Conservation (phyloP, 2,888 invertebrate genomes). For the Drosophila mulleri region DNA sequence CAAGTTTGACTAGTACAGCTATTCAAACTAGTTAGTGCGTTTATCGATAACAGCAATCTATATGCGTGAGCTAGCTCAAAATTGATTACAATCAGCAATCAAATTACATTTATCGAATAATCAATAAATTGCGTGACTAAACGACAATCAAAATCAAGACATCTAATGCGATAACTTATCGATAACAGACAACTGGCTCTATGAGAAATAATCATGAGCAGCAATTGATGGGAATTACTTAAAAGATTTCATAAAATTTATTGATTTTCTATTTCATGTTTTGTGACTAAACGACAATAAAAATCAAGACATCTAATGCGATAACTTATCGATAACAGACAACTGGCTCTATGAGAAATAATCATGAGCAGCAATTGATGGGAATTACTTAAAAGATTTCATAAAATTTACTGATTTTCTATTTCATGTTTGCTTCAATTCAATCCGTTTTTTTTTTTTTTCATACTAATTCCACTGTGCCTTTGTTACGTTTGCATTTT, state of each 20-base stretch:
- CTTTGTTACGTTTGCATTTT: constrained; percentile 31
- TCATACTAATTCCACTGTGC: neutral
- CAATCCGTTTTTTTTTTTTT: too few species aligned
- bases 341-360: neutral
- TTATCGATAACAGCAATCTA: neutral
- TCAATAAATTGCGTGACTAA: neutral
- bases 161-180: neutral
- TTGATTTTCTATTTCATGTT: too few species aligned
- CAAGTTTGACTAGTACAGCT: too few species aligned
- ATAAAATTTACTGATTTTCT: too few species aligned
- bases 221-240: neutral
- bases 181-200: neutral
- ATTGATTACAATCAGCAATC: too few species aligned
- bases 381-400: too few species aligned
- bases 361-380: neutral
- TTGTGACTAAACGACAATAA: neutral
- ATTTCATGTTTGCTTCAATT: neutral
- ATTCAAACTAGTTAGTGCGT: too few species aligned
- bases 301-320: neutral
- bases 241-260: too few species aligned
- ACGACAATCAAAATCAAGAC: too few species aligned
- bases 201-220: neutral
- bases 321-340: neutral
- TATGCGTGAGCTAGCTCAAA: neutral
- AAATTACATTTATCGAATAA: neutral